A percentile compares a stretch with the other conserved stretches of the same genome.
phyloP scores from a whole-genome alignment of 2,888 invertebrate species.

The Girardia tigrina region DNA sequence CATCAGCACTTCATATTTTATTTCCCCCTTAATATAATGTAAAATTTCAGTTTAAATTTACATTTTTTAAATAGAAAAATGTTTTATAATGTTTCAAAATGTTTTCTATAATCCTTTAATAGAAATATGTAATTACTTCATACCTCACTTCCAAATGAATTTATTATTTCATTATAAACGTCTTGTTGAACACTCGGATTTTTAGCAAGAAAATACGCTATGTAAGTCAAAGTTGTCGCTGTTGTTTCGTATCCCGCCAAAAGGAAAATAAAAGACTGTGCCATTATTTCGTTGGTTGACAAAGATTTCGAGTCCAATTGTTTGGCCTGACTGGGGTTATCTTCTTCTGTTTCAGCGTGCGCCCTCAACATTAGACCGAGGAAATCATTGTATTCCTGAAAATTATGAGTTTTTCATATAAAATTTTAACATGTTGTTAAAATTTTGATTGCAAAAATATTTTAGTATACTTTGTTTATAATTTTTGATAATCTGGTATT shows the following conservation, averaged over 20 bases:
- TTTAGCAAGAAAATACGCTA: neutral
- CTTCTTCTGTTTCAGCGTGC: neutral
- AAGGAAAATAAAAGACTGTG: slow-evolving; percentile 20
- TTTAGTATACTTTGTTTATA: too few relatives aligned
- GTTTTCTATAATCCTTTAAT: too few relatives aligned
- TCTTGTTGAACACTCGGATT: slow-evolving; percentile 15
- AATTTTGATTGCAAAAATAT: too few relatives aligned
- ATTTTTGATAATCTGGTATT: too few relatives aligned
- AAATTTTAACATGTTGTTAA: too few relatives aligned
- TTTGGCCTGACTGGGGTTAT: neutral
- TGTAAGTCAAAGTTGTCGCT: neutral
- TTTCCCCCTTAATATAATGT: neutral
- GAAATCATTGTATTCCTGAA: slow-evolving; percentile 25
- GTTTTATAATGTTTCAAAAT: too few relatives aligned
- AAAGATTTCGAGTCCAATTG: neutral
- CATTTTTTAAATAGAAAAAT: too few relatives aligned
- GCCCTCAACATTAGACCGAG: neutral
- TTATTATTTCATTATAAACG: neutral
- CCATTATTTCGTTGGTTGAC: neutral
- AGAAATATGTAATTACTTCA: too few relatives aligned
- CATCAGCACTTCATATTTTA: neutral
- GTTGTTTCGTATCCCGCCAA: slow-evolving; percentile 24
- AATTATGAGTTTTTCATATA: too few relatives aligned
- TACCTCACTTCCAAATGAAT: neutral
- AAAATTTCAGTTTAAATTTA: too few relatives aligned